Evolutionary conservation across 2,888 invertebrate species (phyloP), one percentile per base, ranked within the genome.

Genomic region (Drosophila fulvimacula): DNA sequence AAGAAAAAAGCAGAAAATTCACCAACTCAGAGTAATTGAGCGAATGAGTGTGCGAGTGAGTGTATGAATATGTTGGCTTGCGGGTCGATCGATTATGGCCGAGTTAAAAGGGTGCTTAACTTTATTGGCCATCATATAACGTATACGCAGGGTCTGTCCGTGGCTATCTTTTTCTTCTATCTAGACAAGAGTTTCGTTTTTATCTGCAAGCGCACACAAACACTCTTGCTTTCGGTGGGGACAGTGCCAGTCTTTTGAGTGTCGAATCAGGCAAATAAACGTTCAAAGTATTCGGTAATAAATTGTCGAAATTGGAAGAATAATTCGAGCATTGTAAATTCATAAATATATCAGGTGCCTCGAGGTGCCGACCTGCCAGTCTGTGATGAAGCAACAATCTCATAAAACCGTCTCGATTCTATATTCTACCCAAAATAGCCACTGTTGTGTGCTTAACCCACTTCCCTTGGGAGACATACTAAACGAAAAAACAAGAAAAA

Each of bases 241-340:
- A 81, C 87, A 81, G 75, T 81, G 59, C 41, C 61, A 48, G 32
- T 61, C 69, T 67, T 57, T 60, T 32, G 76, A 70, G 77, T 58
- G 63, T 67, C 57, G 66, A 72, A 61, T 62, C 72, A 51, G 52
- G 67, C 73, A 78, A 69, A 82, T 84, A 89, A 88, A 84, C 64
- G 69, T 70, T 66, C 68, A 69, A 68, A 68, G 82, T 87, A 72
- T 73, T 79, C 57, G 82, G 68, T 72, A 74, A 89, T 89, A 89
- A 89, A 89, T 90, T 84, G 79, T 88, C 77, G 79, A 88, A 87
- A 89, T 85, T 89, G 79, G 79, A 79, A 84, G 82, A 88, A 79
- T 69, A 76, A 73, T 79, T 83, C 64, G 70, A 72, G 69, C 49
- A 69, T 80, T 82, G 82, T 89, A 89, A 89, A 89, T 89, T 66